Base-by-base conservation (phyloP, 2,113 vertebrate genomes). In the Blennius ocellaris region DNA sequence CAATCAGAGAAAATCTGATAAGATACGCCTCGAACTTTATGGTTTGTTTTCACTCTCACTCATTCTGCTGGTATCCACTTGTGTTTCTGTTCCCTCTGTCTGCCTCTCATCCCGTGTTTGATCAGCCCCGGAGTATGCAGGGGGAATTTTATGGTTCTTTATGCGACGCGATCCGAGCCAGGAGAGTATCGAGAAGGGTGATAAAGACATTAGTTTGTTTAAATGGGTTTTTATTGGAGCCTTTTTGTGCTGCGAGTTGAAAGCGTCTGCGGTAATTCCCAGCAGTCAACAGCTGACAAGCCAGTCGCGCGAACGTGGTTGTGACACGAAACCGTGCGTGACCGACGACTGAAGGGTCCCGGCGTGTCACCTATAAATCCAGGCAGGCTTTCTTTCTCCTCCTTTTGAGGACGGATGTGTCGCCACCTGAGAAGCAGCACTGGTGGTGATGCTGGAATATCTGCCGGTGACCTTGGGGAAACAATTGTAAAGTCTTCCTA, bases 1-100 rank as follows among this genome's bases (percentile, higher is more conserved):
- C 95, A 94, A 95, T 95, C 93, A 94, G 92, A 92, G 94, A 94
- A 92, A 94, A 93, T 96, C 94, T 94, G 94, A 95, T 95, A 91
- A 94, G 94, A 95, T 94, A 92, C 90, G 86, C 73, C 89, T 90
- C 95, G 94, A 95, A 96, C 95, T 96, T 96, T 94, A 94, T 95
- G 94, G 91, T 96, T 94, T 95, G 95, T 89, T 88, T 86, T 71
- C 55, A 21, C 52, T 71, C 56, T 41, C 12, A 9, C 82, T 73
- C 62, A 59, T 73, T 76, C 38, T 62, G 76, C 55, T 11, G 40
- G 63, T 61, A 43, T 76, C 62, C 75, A 55, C 80, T 47, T 61
- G 53, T 57, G 48, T 3, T 0, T 69, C 45, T 68, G 54, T 51
- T 55, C 49, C 12, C 49, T 61, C 21, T 30, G 21, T 30, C 21